Percentiles rank a stretch among this genome's conserved stretches.
phyloP scores from a whole-genome alignment of 2,797 vertebrate species.

The Vireo griseus region DNA sequence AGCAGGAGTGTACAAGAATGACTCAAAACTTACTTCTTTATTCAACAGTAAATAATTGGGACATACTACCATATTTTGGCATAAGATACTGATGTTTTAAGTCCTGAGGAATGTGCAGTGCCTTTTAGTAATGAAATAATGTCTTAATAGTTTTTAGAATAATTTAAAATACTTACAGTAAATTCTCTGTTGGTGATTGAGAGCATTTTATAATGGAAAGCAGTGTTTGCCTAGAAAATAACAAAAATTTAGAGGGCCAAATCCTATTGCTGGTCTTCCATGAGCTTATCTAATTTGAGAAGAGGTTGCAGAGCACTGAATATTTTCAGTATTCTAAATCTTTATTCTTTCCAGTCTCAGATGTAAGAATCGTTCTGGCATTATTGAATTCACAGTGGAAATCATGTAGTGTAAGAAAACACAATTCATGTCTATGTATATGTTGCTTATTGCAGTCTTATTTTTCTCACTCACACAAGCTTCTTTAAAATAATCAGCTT shows the following conservation, averaged over 20 bases:
- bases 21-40: background rate
- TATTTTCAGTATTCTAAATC: background rate
- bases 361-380: background rate
- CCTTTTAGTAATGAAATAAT: background rate
- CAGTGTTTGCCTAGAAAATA: background rate
- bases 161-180: background rate
- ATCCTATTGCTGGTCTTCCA: background rate
- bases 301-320: background rate
- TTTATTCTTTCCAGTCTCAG: background rate
- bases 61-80: accelerated
- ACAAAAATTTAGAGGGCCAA: background rate
- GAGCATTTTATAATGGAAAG: background rate
- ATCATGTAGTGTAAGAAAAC: background rate
- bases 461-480: background rate
- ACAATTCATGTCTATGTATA: background rate
- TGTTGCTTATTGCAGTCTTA: background rate
- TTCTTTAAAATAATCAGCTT: background rate
- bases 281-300: background rate
- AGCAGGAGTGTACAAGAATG: background rate
- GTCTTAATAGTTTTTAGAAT: background rate
- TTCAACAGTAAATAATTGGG: background rate
- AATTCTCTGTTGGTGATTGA: background rate
- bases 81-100: background rate
- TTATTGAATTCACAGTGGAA: background rate
- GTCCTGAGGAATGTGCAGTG: background rate